Evolutionary conservation across 2,797 vertebrate species (phyloP).

Genomic region (Steatocranus sp.): DNA sequence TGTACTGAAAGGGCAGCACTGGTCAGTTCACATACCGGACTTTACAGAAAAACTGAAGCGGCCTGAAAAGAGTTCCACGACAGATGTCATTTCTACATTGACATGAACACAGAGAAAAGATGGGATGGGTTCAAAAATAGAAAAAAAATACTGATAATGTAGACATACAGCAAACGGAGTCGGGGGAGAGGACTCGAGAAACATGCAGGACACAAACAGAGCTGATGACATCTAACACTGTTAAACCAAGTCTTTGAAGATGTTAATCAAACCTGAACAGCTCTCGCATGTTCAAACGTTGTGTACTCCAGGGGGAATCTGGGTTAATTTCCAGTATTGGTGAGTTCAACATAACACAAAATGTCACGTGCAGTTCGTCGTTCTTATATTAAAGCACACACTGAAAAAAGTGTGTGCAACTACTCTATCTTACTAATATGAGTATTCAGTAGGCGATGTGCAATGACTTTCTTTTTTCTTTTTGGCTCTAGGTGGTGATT

Average conservation of each 20-base stretch:
- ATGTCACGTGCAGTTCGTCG: constrained; percentile 1
- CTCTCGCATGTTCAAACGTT: not conserved
- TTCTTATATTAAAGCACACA: not conserved
- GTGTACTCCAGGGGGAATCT: not conserved
- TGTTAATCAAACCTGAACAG: constrained; percentile 41
- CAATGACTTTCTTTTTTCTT: not conserved
- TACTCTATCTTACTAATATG: not conserved
- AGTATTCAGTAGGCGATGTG: not conserved
- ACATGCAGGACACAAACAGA: constrained; percentile 62
- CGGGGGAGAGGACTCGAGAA: constrained; percentile 19
- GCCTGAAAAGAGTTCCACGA: constrained; percentile 78
- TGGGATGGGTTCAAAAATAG: constrained; percentile 47
- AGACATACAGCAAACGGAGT: constrained; percentile 30
- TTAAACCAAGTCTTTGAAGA: constrained; percentile 25
- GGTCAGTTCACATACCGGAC: constrained; percentile 77
- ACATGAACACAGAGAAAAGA: constrained; percentile 69
- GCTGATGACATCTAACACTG: constrained; percentile 43
- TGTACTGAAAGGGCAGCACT: constrained; percentile 42
- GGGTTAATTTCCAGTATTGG: constrained; percentile 7
- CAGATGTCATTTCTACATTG: constrained; percentile 74
- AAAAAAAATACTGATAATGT: constrained; percentile 20
- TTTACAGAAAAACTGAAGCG: constrained; percentile 78
- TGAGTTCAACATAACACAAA: constrained; percentile 1
- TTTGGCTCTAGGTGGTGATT: not conserved
- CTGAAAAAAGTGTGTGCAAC: not conserved